Evolutionary conservation across 2,888 invertebrate genomes (phyloP).

Genomic region (Parthenolecanium corni): DNA sequence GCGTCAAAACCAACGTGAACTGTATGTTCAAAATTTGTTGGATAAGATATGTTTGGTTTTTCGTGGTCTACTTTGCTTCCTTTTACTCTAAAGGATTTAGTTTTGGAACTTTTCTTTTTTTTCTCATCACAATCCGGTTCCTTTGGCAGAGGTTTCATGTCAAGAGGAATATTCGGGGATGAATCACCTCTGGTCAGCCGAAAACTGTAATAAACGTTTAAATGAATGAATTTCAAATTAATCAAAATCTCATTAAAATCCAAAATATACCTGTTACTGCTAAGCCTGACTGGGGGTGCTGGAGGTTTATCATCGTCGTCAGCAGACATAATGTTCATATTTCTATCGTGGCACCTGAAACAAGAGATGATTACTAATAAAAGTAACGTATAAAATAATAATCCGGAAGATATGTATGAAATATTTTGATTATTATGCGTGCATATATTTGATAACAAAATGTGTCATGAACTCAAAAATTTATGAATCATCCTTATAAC

Average conservation of each 20-base stretch:
- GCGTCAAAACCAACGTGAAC: slow-evolving; percentile 98
- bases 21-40: slow-evolving; percentile 98
- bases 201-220: slow-evolving; percentile 27
- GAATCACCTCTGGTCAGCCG: slow-evolving; percentile 50
- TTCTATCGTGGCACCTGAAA: too few species aligned
- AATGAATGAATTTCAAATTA: background rate
- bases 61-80: slow-evolving; percentile 40
- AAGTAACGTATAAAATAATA: too few species aligned
- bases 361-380: too few species aligned
- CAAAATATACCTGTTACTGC: slow-evolving; percentile 65
- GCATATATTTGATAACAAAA: too few species aligned
- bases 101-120: slow-evolving; percentile 76
- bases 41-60: slow-evolving; percentile 95
- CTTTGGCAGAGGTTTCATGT: slow-evolving; percentile 87
- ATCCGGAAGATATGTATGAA: too few species aligned
- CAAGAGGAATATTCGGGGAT: slow-evolving; percentile 62
- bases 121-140: slow-evolving; percentile 85
- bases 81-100: slow-evolving; percentile 53
- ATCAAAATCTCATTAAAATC: background rate
- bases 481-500: too few species aligned
- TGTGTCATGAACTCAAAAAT: too few species aligned
- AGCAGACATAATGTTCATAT: slow-evolving; percentile 48
- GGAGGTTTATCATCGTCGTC: slow-evolving; percentile 96
- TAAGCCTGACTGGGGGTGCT: slow-evolving; percentile 90
- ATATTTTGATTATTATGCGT: too few species aligned